Evolutionary conservation across 2,113 vertebrate species (phyloP).

Genomic region (Scortum barcoo): DNA sequence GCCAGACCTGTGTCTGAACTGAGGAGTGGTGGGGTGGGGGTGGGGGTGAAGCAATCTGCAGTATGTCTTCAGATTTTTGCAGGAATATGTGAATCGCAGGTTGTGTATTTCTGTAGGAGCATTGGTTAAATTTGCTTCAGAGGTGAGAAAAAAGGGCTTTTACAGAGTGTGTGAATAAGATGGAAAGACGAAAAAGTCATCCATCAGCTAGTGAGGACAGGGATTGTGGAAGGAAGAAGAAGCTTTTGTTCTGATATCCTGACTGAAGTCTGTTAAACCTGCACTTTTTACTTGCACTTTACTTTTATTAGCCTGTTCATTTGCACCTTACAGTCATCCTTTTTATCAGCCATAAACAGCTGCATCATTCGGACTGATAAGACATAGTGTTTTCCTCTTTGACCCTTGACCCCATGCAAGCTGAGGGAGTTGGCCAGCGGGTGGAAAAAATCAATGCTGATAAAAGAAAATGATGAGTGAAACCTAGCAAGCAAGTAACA

Average conservation of each 20-base stretch:
- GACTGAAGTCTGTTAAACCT: conserved; percentile 16
- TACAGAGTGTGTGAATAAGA: conserved; percentile 2
- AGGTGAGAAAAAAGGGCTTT: neutral
- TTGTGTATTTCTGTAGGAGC: conserved; percentile 4
- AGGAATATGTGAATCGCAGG: neutral
- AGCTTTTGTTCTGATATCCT: neutral
- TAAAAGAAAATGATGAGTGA: conserved; percentile 65
- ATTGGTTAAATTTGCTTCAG: neutral
- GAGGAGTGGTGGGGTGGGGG: neutral
- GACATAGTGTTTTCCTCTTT: conserved; percentile 41
- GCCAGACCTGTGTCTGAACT: conserved; percentile 46
- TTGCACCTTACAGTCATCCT: conserved; percentile 9
- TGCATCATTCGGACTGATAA: conserved; percentile 24
- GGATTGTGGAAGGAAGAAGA: neutral
- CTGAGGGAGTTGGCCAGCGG: neutral
- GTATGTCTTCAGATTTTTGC: conserved; percentile 1
- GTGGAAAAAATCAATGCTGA: conserved; percentile 65
- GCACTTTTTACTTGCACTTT: neutral
- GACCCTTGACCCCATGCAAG: conserved; percentile 50
- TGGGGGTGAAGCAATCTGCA: conserved; percentile 36
- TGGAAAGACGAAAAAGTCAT: neutral
- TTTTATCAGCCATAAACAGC: conserved; percentile 30
- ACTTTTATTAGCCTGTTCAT: conserved; percentile 31
- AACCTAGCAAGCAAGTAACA: conserved; percentile 66
- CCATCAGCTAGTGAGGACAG: conserved; percentile 8